These are phyloP conservation scores for Cosmorhoe ocellata DNA, from an alignment of 2,888 invertebrate genomes.

Conservation along the genomic window DNA sequence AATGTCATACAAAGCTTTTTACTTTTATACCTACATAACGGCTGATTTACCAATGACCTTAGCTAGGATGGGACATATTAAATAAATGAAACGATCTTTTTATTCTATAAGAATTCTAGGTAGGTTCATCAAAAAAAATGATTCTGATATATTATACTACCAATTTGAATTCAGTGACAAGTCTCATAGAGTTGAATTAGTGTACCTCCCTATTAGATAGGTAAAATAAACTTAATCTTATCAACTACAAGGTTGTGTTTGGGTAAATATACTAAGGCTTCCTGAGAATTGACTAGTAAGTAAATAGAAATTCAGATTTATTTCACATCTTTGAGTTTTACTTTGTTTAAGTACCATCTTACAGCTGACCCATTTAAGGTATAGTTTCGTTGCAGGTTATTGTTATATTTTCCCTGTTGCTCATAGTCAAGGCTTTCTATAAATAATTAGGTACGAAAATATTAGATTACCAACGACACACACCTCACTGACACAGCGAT, in stretches of 20 bases:
- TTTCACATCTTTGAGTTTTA: not conserved
- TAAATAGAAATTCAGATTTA: not conserved
- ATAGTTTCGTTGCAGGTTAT: not conserved
- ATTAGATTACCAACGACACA: conserved; percentile 20
- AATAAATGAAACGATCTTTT: no score
- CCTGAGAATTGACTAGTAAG: not conserved
- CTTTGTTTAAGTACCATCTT: not conserved
- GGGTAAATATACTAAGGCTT: conserved; percentile 17
- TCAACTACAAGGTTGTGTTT: conserved; percentile 16
- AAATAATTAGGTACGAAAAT: conserved; percentile 35
- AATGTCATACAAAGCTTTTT: no score
- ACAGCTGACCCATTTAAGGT: not conserved
- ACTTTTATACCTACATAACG: no score
- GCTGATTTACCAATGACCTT: no score
- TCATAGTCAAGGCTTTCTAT: conserved; percentile 43
- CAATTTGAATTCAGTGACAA: not conserved
- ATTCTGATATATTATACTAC: not conserved
- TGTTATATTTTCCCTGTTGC: conserved; percentile 5
- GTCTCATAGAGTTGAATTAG: no score
- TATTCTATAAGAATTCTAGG: no score
- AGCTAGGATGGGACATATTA: no score
- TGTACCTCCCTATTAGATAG: not conserved
- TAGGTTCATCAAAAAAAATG: no score
- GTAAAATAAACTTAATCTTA: conserved; percentile 10
- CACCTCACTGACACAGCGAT: conserved; percentile 41